Evolutionary conservation across 1,140 invertebrate genomes (phyloP).

Genomic region (Dolichoris vasculosae): DNA sequence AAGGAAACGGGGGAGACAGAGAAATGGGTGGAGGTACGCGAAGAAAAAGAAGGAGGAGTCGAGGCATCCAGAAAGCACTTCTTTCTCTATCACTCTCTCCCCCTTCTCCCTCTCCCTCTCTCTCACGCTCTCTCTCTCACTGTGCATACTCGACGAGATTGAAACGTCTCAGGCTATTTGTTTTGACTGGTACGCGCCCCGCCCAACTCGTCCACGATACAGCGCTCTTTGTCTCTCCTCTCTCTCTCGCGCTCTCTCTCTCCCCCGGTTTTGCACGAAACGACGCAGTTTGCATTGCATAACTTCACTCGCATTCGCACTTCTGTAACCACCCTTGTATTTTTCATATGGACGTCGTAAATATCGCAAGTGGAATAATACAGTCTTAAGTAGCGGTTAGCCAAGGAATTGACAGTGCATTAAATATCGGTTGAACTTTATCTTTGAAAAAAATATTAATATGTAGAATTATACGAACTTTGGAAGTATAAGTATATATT

Average conservation of each 20-base stretch:
- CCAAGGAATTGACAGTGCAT: too few relatives aligned
- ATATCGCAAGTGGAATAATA: too few relatives aligned
- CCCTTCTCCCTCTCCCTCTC: background rate
- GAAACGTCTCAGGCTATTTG: slow-evolving; percentile 68
- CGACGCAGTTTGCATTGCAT: background rate
- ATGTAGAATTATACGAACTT: too few relatives aligned
- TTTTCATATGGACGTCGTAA: background rate
- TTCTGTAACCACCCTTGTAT: background rate
- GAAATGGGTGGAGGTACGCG: background rate
- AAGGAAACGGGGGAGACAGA: background rate
- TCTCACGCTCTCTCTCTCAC: background rate
- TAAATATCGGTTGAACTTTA: too few relatives aligned
- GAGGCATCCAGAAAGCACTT: background rate
- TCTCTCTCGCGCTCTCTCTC: slow-evolving; percentile 37
- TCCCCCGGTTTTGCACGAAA: background rate
- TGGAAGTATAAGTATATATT: background rate
- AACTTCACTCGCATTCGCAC: background rate
- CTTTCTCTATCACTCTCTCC: background rate
- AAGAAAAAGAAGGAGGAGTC: slow-evolving; percentile 1
- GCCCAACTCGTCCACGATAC: slow-evolving; percentile 57
- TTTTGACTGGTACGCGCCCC: slow-evolving; percentile 65
- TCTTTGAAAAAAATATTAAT: too few relatives aligned
- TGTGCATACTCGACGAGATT: slow-evolving; percentile 56
- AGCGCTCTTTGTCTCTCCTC: slow-evolving; percentile 41
- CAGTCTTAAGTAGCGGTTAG: too few relatives aligned